phyloP scores from a whole-genome alignment of 2,888 invertebrate genomes.

The Galeruca laticollis region DNA sequence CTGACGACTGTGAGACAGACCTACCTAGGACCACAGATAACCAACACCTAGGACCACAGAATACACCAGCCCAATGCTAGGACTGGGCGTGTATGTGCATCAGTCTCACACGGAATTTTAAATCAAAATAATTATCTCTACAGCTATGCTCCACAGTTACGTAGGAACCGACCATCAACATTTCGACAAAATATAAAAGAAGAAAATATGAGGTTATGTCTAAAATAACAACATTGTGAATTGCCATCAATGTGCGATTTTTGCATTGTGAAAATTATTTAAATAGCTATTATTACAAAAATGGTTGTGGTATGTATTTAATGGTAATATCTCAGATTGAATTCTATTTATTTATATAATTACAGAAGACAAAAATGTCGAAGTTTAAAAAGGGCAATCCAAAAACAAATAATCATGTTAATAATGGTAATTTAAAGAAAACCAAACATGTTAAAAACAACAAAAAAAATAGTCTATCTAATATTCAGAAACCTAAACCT shows the following conservation, averaged over 20 bases:
- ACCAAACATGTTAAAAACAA: conserved; percentile 42
- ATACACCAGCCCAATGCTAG: too few relatives aligned
- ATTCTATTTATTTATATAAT: neutral
- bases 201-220: neutral
- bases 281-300: neutral
- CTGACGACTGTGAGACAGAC: too few relatives aligned
- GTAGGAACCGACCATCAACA: too few relatives aligned
- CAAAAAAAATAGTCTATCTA: conserved; percentile 16
- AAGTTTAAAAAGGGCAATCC: conserved; percentile 65
- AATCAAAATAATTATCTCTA: too few relatives aligned
- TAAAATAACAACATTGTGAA: neutral
- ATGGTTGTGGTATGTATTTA: conserved; percentile 18
- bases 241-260: neutral
- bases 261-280: neutral
- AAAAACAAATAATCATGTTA: conserved; percentile 62
- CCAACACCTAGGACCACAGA: too few relatives aligned
- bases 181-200: neutral
- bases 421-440: conserved; percentile 64
- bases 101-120: too few relatives aligned
- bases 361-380: conserved; percentile 61
- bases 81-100: too few relatives aligned
- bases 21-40: too few relatives aligned
- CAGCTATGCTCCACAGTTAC: too few relatives aligned
- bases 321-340: neutral
- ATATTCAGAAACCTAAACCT: conserved; percentile 38